Conservation (phyloP, 2,113 vertebrate genomes). For the Uropsilus gracilis region DNA sequence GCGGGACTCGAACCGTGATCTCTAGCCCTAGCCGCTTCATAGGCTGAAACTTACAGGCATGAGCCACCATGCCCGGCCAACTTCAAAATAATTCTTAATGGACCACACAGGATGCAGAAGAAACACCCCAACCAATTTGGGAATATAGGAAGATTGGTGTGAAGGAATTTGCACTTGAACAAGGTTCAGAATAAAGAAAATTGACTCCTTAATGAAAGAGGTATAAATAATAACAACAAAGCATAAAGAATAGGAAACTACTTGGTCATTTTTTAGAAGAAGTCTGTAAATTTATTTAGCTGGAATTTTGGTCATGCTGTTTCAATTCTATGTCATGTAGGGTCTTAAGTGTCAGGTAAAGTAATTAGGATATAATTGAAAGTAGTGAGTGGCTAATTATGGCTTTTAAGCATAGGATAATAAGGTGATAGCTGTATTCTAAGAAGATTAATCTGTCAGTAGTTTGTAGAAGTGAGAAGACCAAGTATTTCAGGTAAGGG, state of each 20-base stretch:
- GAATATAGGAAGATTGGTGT: not conserved
- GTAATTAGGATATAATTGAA: constrained; percentile 78
- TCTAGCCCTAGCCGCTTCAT: no score
- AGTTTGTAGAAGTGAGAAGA: constrained; percentile 13
- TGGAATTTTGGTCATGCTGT: constrained; percentile 52
- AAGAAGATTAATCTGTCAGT: constrained; percentile 68
- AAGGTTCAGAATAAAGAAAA: not conserved
- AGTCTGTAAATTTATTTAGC: constrained; percentile 50
- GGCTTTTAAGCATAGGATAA: constrained; percentile 71
- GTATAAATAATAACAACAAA: not conserved
- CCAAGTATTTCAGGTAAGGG: constrained; percentile 46
- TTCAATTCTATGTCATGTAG: constrained; percentile 61
- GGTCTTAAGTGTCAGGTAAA: constrained; percentile 73
- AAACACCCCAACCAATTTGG: not conserved
- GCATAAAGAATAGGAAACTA: not conserved
- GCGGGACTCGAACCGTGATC: no score
- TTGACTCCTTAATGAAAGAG: not conserved
- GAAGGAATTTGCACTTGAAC: not conserved
- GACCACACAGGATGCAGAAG: not conserved
- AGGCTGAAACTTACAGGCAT: no score
- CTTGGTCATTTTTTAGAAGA: constrained; percentile 26
- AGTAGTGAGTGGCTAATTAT: constrained; percentile 75
- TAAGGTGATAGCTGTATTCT: constrained; percentile 68
- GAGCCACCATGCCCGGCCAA: no score
- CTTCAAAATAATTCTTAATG: constrained; percentile 6